Evolutionary conservation across 30 jellyfish, hydroid and myxozoan species (phyloP).

Genomic region (Hydractinia echinata): DNA sequence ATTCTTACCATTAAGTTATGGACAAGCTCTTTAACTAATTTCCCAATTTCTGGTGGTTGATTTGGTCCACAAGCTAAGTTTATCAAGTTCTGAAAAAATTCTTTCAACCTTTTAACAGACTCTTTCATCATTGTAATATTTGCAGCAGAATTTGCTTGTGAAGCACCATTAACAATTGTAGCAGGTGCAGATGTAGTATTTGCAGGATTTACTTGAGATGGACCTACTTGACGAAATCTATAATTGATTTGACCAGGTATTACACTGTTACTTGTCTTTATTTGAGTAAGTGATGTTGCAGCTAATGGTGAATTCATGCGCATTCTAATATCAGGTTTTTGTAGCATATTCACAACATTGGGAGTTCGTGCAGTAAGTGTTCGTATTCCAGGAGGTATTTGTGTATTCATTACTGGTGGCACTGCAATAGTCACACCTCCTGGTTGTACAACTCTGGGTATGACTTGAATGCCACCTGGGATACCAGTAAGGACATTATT

Average conservation of each 20-base stretch:
- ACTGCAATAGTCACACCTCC: conserved; percentile 34
- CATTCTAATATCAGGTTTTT: conserved; percentile 17
- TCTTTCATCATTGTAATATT: conserved; percentile 79
- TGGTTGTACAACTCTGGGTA: conserved; percentile 58
- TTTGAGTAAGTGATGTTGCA: conserved; percentile 57
- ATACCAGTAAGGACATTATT: conserved; percentile 62
- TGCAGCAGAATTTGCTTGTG: conserved; percentile 27
- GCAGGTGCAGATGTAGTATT: conserved; percentile 16
- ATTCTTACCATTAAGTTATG: conserved; percentile 86
- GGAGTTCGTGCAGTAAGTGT: conserved; percentile 27
- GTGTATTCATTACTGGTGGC: conserved; percentile 76
- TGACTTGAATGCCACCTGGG: conserved; percentile 80
- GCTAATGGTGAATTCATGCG: conserved; percentile 62
- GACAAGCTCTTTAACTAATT: conserved; percentile 90
- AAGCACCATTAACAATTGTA: not conserved
- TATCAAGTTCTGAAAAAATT: conserved; percentile 89
- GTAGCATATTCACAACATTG: conserved; percentile 3
- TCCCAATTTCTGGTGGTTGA: conserved; percentile 97
- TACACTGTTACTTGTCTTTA: conserved; percentile 54
- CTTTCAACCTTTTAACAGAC: conserved; percentile 90
- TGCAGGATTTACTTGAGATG: conserved; percentile 12
- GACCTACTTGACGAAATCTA: conserved; percentile 80
- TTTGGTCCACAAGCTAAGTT: conserved; percentile 97
- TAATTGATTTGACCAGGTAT: conserved; percentile 92
- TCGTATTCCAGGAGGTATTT: conserved; percentile 48